These are phyloP conservation scores for Drosophila jambulina DNA, from an alignment of 1,140 invertebrate genomes.

Conservation along the genomic window DNA sequence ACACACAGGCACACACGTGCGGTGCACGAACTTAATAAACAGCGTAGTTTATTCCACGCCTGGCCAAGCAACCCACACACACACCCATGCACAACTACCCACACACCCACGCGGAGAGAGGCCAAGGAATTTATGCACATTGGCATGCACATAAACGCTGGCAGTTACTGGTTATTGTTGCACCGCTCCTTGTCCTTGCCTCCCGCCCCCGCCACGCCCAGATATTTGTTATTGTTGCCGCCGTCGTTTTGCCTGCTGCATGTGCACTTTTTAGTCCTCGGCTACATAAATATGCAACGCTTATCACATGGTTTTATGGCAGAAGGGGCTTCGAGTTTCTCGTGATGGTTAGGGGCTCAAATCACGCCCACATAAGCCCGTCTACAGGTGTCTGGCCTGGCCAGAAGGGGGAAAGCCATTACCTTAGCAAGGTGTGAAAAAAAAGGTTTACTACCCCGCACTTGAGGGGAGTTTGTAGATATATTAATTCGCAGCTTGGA, in stretches of 20 bases:
- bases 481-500: neutral
- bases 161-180: conserved; percentile 29
- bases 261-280: conserved; percentile 37
- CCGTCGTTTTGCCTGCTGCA: conserved; percentile 36
- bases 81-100: conserved; percentile 23
- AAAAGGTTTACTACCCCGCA: conserved; percentile 1
- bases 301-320: conserved; percentile 44
- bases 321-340: conserved; percentile 31
- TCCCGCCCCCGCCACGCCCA: neutral
- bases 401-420: neutral
- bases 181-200: neutral
- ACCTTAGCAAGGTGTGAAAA: conserved; percentile 11
- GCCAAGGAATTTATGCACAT: conserved; percentile 50
- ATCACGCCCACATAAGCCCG: conserved; percentile 59
- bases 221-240: conserved; percentile 23
- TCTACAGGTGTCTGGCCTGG: conserved; percentile 41
- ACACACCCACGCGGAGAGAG: neutral
- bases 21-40: conserved; percentile 75
- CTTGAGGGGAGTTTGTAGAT: neutral
- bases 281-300: conserved; percentile 45
- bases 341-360: conserved; percentile 43
- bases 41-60: conserved; percentile 50
- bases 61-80: conserved; percentile 25
- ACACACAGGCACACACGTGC: conserved; percentile 6
- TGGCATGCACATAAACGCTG: conserved; percentile 52